Evolutionary conservation across 2,113 vertebrate genomes (phyloP).

Genomic region (Embiotoca jacksoni): DNA sequence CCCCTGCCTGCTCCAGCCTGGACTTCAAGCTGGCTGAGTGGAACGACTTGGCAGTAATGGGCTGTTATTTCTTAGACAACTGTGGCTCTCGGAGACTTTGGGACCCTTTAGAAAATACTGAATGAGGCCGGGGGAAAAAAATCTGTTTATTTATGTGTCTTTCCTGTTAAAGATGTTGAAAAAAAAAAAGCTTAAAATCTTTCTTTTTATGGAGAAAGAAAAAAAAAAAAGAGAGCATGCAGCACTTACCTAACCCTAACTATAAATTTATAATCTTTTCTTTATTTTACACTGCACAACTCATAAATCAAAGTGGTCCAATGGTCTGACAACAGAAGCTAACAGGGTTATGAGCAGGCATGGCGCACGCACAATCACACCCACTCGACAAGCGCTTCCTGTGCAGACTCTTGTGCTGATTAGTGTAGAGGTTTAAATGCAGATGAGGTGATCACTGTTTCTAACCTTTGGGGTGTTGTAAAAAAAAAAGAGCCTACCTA

Average conservation of each 20-base stretch:
- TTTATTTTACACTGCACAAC: conserved; percentile 50
- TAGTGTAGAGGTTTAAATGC: background rate
- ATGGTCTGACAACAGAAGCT: conserved; percentile 35
- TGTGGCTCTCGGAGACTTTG: conserved; percentile 1
- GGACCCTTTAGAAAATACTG: background rate
- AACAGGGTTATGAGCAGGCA: conserved; percentile 37
- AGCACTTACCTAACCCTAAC: background rate
- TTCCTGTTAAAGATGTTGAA: background rate
- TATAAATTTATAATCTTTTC: conserved; percentile 33
- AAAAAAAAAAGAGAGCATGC: background rate
- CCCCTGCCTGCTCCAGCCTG: conserved; percentile 23
- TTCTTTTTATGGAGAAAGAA: background rate
- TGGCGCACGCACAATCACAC: background rate
- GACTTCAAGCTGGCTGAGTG: conserved; percentile 48
- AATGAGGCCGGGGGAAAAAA: background rate
- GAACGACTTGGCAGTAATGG: conserved; percentile 24
- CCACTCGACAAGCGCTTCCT: background rate
- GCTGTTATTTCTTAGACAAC: conserved; percentile 31
- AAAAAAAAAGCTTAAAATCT: conserved; percentile 1
- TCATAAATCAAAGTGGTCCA: conserved; percentile 61
- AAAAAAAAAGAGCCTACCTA: no score
- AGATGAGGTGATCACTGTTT: no score
- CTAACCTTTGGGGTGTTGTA: no score
- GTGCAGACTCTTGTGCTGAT: background rate
- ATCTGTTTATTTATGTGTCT: background rate